phyloP scores from a whole-genome alignment of 2,113 vertebrate species.

The Axis porcinus region DNA sequence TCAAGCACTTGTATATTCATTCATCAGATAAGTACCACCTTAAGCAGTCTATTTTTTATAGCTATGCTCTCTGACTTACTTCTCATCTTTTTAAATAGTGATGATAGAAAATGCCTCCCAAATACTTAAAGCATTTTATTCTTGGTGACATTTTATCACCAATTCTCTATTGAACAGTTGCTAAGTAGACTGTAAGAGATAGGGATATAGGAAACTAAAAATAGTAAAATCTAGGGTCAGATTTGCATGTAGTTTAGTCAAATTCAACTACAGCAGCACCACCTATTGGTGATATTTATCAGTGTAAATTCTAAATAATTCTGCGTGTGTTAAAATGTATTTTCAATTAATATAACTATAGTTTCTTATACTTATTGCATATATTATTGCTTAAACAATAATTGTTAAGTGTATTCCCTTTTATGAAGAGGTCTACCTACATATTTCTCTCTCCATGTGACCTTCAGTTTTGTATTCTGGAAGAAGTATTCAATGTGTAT shows the following conservation, averaged over 20 bases:
- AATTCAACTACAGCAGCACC: constrained; percentile 64
- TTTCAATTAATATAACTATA: background rate
- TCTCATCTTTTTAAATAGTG: constrained; percentile 58
- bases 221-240: background rate
- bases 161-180: constrained; percentile 46
- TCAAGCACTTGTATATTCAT: constrained; percentile 62
- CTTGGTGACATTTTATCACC: constrained; percentile 52
- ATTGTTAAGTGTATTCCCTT: background rate
- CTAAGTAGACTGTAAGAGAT: constrained; percentile 32
- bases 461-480: background rate
- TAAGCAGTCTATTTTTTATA: constrained; percentile 60
- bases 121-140: constrained; percentile 56
- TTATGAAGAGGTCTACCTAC: background rate
- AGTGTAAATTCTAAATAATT: background rate
- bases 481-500: background rate
- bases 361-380: background rate
- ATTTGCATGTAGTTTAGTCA: constrained; percentile 47
- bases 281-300: constrained; percentile 59
- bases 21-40: constrained; percentile 68
- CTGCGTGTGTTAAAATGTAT: background rate
- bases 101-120: constrained; percentile 49
- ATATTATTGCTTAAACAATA: background rate
- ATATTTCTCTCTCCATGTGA: background rate
- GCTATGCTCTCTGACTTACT: constrained; percentile 61
- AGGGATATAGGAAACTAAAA: constrained; percentile 15